phyloP scores from a whole-genome alignment of 2,113 vertebrate species.

The Ceuthmochares aereus region DNA sequence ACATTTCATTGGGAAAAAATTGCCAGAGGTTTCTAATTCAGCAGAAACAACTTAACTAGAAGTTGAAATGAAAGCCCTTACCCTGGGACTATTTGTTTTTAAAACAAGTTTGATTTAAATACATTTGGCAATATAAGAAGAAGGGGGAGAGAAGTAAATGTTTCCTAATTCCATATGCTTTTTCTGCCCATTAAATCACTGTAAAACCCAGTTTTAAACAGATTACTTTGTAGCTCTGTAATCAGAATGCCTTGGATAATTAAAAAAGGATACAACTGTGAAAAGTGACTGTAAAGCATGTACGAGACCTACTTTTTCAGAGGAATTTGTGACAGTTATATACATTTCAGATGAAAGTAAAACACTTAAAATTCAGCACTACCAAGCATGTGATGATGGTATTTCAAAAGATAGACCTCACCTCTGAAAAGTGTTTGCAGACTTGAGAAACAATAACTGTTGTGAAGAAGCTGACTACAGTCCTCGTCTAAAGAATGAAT shows the following conservation, averaged over 20 bases:
- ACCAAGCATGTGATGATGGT: background rate
- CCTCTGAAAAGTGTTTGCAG: background rate
- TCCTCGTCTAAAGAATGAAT: background rate
- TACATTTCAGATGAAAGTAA: slow-evolving; percentile 12
- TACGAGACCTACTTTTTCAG: slow-evolving; percentile 42
- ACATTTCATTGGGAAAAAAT: slow-evolving; percentile 59
- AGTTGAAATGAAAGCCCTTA: slow-evolving; percentile 33
- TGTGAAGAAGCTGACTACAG: background rate
- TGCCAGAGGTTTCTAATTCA: slow-evolving; percentile 53
- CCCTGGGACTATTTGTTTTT: slow-evolving; percentile 66
- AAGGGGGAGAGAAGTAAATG: slow-evolving; percentile 51
- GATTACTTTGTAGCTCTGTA: slow-evolving; percentile 43
- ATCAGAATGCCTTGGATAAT: slow-evolving; percentile 53
- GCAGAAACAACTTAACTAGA: slow-evolving; percentile 2
- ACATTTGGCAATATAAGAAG: slow-evolving; percentile 26
- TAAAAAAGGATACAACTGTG: slow-evolving; percentile 34
- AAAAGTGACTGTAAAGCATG: background rate
- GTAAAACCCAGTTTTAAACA: slow-evolving; percentile 42
- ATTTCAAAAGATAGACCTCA: background rate
- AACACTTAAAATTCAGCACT: slow-evolving; percentile 1
- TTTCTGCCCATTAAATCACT: slow-evolving; percentile 26
- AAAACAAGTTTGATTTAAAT: slow-evolving; percentile 45
- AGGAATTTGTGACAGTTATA: slow-evolving; percentile 7
- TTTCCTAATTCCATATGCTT: slow-evolving; percentile 50
- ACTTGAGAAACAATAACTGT: background rate